phyloP scores from a whole-genome alignment of 2,797 vertebrate genomes.

The Phaenicophaeus curvirostris region DNA sequence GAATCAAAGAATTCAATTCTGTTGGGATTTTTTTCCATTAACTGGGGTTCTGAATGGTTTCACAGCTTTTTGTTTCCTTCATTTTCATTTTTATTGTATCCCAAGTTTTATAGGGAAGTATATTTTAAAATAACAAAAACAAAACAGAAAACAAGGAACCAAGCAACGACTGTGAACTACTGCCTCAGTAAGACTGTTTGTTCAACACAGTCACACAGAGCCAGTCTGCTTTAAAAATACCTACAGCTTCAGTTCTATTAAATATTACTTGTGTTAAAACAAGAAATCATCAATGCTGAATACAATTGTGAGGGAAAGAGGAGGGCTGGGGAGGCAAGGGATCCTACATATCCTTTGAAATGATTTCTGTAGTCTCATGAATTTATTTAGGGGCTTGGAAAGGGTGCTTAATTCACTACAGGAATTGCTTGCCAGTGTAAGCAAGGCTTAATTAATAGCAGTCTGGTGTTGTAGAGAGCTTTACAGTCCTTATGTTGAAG shows the following conservation, averaged over 20 bases:
- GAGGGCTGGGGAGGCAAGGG: not conserved
- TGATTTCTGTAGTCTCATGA: not conserved
- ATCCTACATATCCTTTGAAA: not conserved
- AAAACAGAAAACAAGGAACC: not conserved
- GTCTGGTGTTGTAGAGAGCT: not conserved
- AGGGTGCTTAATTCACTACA: not conserved
- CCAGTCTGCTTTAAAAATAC: not conserved
- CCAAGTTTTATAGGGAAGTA: not conserved
- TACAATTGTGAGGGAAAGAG: not conserved
- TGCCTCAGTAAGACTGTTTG: not conserved
- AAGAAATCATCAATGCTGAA: not conserved
- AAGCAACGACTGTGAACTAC: not conserved
- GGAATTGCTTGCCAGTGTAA: not conserved
- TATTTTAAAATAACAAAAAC: not conserved
- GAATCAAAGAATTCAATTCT: slow-evolving; percentile 54
- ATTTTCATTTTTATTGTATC: slow-evolving; percentile 7
- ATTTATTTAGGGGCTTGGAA: not conserved
- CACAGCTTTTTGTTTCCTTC: slow-evolving; percentile 16
- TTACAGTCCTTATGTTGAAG: not conserved
- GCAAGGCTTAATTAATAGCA: not conserved
- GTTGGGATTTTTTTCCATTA: slow-evolving; percentile 36
- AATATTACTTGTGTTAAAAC: not conserved
- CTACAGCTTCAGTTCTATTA: not conserved
- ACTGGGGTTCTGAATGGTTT: slow-evolving; percentile 14
- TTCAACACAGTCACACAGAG: not conserved